Percentiles rank a stretch among this genome's conserved stretches.
Conservation (phyloP, 2,797 vertebrate genomes). For the Falco columbarius region DNA sequence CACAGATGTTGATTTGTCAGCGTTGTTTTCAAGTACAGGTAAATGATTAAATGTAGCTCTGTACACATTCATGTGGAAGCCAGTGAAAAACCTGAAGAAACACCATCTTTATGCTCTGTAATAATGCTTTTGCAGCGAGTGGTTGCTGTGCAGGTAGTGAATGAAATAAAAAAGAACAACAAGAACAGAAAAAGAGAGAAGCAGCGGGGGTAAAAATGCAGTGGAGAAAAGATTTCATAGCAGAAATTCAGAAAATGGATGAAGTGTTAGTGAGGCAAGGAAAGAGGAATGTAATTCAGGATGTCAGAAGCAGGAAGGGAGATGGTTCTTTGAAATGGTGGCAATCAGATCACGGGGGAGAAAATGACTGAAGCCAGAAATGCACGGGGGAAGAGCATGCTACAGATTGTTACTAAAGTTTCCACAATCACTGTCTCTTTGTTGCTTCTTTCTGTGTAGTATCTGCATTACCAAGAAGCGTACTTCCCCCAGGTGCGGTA, state of each 20-base stretch:
- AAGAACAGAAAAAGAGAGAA: neutral
- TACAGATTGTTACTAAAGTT: neutral
- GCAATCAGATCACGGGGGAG: neutral
- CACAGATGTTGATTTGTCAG: neutral
- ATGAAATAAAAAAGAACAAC: neutral
- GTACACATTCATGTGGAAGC: neutral
- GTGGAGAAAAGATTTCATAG: neutral
- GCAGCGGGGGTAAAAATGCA: neutral
- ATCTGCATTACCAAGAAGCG: neutral
- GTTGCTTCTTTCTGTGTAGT: neutral
- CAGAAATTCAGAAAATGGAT: neutral
- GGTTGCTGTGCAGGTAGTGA: neutral
- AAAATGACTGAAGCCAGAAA: neutral
- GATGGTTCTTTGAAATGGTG: neutral
- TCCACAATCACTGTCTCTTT: neutral
- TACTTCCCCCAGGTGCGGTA: neutral
- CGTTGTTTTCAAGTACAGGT: neutral
- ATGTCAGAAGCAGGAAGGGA: neutral
- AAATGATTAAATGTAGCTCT: neutral
- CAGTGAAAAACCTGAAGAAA: rapidly evolving
- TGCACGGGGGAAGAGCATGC: neutral
- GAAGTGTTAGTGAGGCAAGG: neutral
- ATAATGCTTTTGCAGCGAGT: neutral
- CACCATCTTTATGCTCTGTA: neutral
- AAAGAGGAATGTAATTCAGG: neutral